phyloP scores from a whole-genome alignment of 2,113 vertebrate species.

The Lophius piscatorius region DNA sequence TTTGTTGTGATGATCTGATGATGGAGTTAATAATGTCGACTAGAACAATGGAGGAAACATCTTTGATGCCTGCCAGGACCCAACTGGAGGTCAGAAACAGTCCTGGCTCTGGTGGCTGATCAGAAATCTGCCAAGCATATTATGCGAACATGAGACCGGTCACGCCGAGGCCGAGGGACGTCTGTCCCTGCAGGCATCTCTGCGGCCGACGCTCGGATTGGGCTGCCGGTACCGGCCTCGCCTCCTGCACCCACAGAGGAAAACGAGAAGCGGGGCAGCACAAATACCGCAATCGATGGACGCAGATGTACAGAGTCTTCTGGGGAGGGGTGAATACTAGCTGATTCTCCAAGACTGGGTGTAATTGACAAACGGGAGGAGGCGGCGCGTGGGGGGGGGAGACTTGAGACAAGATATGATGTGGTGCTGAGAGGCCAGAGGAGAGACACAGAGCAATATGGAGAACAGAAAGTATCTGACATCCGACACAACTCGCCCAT shows the following conservation, averaged over 20 bases:
- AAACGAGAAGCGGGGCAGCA: conserved; percentile 73
- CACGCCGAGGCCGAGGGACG: neutral
- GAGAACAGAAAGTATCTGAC: conserved; percentile 74
- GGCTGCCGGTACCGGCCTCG: conserved; percentile 26
- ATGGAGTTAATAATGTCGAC: conserved; percentile 45
- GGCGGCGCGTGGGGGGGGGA: conserved; percentile 25
- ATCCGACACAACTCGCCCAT: conserved; percentile 75
- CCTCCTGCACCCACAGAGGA: conserved; percentile 44
- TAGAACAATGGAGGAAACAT: conserved; percentile 31
- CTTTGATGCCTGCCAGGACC: conserved; percentile 12
- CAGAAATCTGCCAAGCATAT: neutral
- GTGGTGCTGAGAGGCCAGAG: conserved; percentile 27
- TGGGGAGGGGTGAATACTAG: conserved; percentile 61
- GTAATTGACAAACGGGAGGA: conserved; percentile 68
- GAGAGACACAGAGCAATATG: conserved; percentile 50
- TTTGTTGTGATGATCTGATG: conserved; percentile 35
- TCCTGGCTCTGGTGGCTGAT: neutral
- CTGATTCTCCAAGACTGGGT: conserved; percentile 73
- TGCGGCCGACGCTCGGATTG: conserved; percentile 7
- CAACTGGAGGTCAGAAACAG: conserved; percentile 32
- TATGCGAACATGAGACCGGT: conserved; percentile 3
- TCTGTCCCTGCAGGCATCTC: conserved; percentile 4
- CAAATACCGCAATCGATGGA: conserved; percentile 77
- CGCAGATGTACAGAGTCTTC: conserved; percentile 75
- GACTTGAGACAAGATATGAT: conserved; percentile 68